Evolutionary conservation across 2,113 vertebrate genomes (phyloP), one percentile per base, ranked within the genome.

Genomic region (Cricetomys ansorgei): DNA sequence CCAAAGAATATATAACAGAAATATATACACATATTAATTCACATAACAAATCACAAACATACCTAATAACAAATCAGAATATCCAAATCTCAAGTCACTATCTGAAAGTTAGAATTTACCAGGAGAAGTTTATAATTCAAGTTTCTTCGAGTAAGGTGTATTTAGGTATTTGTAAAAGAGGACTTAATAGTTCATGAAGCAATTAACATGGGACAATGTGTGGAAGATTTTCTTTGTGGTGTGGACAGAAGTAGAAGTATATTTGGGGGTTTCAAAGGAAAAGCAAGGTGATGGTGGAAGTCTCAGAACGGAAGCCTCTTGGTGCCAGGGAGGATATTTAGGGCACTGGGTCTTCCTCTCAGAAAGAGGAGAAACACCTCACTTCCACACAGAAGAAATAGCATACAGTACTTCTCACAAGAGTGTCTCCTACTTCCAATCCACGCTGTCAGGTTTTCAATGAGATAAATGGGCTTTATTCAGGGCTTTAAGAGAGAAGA

Each of bases 281-380:
- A 80, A 37, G 11, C 1, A 11, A 21, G 5, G 1, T 3, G 29
- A 50, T 34, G 0, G 0, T 21, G 7, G 40, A 80, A 8, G 45
- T 2, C n/a, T 70, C 11, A 45, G 25, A 19, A 55, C 10, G 40
- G 19, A 76, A 29, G 53, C 81, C 0, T 23, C 7, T 8, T 23
- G 57, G 62, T 8, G 4, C 8, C 34, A 17, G 6, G 17, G 7
- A 87, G 7, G 12, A 79, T 4, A 19, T 57, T 0, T 2, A 11
- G 31, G n/a, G 50, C 62, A 29, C 10, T 37, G 1, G 7, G 25
- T 19, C 37, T 23, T 85, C 59, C 37, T 55, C 40, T 29, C 25
- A 34, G 43, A 31, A 67, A 88, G 75, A 29, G 7, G 76, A 55
- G 77, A 43, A 87, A 4, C 19, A 53, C 29, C 69, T 83, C 0